Base-by-base conservation (phyloP, 1,140 invertebrate species). In the Macrosteles quadrilineatus region DNA sequence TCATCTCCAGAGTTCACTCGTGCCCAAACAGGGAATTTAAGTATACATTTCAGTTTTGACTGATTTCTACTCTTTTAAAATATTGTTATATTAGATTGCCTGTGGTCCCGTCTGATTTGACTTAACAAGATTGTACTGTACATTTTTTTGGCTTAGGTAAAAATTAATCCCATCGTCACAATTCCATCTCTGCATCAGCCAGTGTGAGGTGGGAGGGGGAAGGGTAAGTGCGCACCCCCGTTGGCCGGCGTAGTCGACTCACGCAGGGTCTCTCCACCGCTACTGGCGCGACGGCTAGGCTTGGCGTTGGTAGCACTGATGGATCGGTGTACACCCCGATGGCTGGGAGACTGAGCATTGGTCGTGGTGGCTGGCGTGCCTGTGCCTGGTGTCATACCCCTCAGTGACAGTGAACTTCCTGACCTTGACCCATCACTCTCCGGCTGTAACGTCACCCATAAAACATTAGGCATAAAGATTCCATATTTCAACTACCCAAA, bases 361-460 rank as follows among this genome's bases (percentile, higher is more conserved):
- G 84, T 76, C 78, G 86, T 79, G 74, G 85, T 77, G 73, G 83
- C 78, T 3, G 32, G 23, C 77, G 86, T 79, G 74, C 85, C 84
- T 80, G 85, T 81, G 79, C 83, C 79, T 72, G 85, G 83, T 72
- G 91, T 88, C 75, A 95, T 90, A 82, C 94, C 94, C 68, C 95
- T 88, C 76, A 98, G 85, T 36, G 96, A 98, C 72, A 98, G 86
- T 77, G 93, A 96, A 78, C 95, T 97, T 64, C 96, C 95, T 71
- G 96, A 97, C 77, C 95, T 87, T 71, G 94, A 96, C 77, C 96
- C 95, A 81, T 96, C 95, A 77, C 93, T 95, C 85, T 98, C 96
- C 79, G 93, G 91, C 94, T 96, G 81, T 2, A 85, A 84, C 80
- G 73, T 9, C 4, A 4, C 4, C 32, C 32, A 36, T n/a, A n/a